phyloP scores from a whole-genome alignment of 2,888 invertebrate species.

The Malachius bipustulatus region DNA sequence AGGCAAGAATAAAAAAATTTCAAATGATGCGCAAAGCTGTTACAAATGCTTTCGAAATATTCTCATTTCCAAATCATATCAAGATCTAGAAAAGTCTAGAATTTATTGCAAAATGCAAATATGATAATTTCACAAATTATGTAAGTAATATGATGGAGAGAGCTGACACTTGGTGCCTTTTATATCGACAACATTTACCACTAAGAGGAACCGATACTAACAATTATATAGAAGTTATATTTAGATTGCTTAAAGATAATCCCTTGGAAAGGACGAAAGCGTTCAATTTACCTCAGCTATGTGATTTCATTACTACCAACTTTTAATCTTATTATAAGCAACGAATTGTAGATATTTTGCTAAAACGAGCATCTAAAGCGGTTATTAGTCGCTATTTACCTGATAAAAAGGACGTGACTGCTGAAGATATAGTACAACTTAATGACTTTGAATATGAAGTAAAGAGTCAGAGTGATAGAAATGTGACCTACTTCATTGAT shows the following conservation, averaged over 20 bases:
- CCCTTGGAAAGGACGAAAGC: conserved; percentile 7
- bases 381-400: conserved; percentile 11
- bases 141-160: not conserved
- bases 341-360: conserved; percentile 6
- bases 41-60: conserved; percentile 4
- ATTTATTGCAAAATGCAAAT: conserved; percentile 5
- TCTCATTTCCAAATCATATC: conserved; percentile 4
- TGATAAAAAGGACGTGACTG: conserved; percentile 12
- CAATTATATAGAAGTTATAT: conserved; percentile 6
- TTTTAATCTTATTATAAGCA: conserved; percentile 7
- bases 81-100: conserved; percentile 2
- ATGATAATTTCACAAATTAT: conserved; percentile 8
- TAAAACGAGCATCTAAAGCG: conserved; percentile 3
- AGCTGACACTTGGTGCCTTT: conserved; percentile 5
- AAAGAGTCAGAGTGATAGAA: conserved; percentile 5
- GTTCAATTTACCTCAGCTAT: conserved; percentile 3
- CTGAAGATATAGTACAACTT: conserved; percentile 12
- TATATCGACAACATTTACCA: conserved; percentile 7
- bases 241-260: conserved; percentile 6
- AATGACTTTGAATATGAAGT: conserved; percentile 9
- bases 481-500: conserved; percentile 6
- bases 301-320: conserved; percentile 4
- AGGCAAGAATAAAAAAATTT: conserved; percentile 1
- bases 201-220: conserved; percentile 7
- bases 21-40: conserved; percentile 4